Base-by-base conservation (phyloP, 2,888 invertebrate genomes). In the Volucella inflata region DNA sequence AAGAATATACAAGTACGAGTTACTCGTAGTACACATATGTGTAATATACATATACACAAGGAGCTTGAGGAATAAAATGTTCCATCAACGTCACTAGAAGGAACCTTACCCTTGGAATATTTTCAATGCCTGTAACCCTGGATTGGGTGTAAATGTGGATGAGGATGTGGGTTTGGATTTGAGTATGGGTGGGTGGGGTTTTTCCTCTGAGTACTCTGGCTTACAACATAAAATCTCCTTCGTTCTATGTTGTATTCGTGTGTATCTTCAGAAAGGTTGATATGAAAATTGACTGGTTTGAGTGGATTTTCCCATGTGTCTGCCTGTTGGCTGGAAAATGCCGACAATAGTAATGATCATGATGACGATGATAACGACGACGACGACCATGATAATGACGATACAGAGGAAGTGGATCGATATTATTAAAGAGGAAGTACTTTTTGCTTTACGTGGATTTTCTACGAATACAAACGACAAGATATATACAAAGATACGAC, bases 351-450 rank as follows among this genome's bases (percentile, higher is more conserved):
- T 50, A 38, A 62, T 65, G 57, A 78, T 70, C 70, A 81, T 55
- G 64, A 53, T 57, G 17, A 64, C 12, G 46, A 68, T 21, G 65
- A 71, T 42, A 48, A 65, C 14, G 51, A 67, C 14, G 72, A 51
- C n/a, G n/a, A 70, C 55, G 46, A 57, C 16, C 62, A 64, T 9
- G 48, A 57, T 46, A 53, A 75, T 57, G 40, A 57, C 65, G 53
- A 67, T 74, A 71, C 60, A 75, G 67, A 76, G 70, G 75, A 77
- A 77, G 60, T 57, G 62, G 84, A 89, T 88, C 89, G 88, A 89
- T 89, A 88, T 87, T 83, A 82, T 88, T 88, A 87, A 89, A 88
- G 87, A 76, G 87, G 87, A 85, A 87, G 75, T 85, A 40, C 51
- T 30, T 30, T 30, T 30, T 30, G 30, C 30, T 72, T 80, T 65